Percentiles rank a stretch among this genome's conserved stretches.
phyloP scores from a whole-genome alignment of 2,113 vertebrate species.

The Sebastes fasciatus region DNA sequence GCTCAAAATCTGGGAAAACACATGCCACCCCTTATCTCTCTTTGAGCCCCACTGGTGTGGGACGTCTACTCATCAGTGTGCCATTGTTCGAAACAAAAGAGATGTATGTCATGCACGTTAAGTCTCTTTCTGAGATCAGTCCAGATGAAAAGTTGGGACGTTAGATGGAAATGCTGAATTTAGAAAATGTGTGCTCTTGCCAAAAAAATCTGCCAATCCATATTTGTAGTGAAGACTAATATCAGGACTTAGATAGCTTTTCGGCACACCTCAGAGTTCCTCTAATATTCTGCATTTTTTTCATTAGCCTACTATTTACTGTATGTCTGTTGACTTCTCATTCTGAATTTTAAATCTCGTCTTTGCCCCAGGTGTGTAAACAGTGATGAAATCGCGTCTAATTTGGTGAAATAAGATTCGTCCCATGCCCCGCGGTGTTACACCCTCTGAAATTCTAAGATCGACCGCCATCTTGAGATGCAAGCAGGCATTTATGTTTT shows the following conservation, averaged over 20 bases:
- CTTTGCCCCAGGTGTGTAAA: slow-evolving; percentile 61
- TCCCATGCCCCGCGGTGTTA: slow-evolving; percentile 24
- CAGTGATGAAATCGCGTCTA: slow-evolving; percentile 72
- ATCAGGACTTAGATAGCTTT: not conserved
- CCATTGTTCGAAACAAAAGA: slow-evolving; percentile 21
- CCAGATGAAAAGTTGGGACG: not conserved
- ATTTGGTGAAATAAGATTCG: slow-evolving; percentile 60
- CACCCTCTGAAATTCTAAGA: slow-evolving; percentile 40
- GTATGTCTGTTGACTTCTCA: slow-evolving; percentile 42
- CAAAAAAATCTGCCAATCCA: not conserved
- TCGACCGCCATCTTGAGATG: slow-evolving; percentile 23
- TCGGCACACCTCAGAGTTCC: slow-evolving; percentile 2
- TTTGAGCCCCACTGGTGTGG: slow-evolving; percentile 31
- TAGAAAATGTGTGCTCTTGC: slow-evolving; percentile 3
- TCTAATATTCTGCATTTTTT: slow-evolving; percentile 24
- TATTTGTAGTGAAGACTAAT: not conserved
- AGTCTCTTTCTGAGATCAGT: not conserved
- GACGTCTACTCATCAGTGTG: slow-evolving; percentile 26
- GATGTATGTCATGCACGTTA: not conserved
- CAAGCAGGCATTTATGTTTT: slow-evolving; percentile 24
- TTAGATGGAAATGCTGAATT: not conserved
- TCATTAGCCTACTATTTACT: slow-evolving; percentile 15
- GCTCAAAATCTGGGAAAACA: slow-evolving; percentile 18
- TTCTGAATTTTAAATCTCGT: slow-evolving; percentile 44
- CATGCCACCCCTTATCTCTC: slow-evolving; percentile 2